Conservation (phyloP, 1,140 invertebrate species). For the Diabrotica virgifera region DNA sequence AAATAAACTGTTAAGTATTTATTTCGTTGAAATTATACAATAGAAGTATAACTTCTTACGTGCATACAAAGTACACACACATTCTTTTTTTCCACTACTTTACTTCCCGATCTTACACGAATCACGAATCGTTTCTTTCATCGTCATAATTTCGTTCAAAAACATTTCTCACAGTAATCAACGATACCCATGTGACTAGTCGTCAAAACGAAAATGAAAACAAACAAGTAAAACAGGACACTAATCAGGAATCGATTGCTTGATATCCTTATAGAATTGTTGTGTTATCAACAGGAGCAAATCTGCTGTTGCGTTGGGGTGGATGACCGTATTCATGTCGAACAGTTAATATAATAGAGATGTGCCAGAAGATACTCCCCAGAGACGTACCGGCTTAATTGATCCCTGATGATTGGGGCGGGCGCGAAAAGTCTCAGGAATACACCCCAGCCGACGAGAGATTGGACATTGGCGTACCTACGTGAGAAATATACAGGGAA, state of each 20-base stretch:
- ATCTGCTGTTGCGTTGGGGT: background rate
- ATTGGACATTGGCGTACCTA: constrained; percentile 4
- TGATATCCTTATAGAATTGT: background rate
- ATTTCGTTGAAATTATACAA: too few relatives aligned
- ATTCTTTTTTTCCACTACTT: too few relatives aligned
- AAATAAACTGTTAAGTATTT: too few relatives aligned
- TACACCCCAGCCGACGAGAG: background rate
- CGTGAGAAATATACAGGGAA: too few relatives aligned
- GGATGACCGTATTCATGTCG: constrained; percentile 6
- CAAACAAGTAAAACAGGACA: constrained; percentile 2
- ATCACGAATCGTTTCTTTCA: too few relatives aligned
- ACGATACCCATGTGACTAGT: background rate
- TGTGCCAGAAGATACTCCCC: constrained; percentile 14
- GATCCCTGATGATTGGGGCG: constrained; percentile 38
- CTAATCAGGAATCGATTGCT: background rate
- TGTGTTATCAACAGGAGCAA: background rate
- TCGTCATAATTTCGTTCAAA: too few relatives aligned
- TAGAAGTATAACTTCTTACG: too few relatives aligned
- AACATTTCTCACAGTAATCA: too few relatives aligned
- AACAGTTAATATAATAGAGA: constrained; percentile 22
- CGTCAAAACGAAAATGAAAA: constrained; percentile 10
- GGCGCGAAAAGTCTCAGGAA: constrained; percentile 30
- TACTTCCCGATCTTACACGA: too few relatives aligned
- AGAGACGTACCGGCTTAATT: constrained; percentile 29
- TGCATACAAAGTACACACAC: too few relatives aligned